Base-by-base conservation (phyloP, 2,888 invertebrate genomes). In the Coleophora deauratella region DNA sequence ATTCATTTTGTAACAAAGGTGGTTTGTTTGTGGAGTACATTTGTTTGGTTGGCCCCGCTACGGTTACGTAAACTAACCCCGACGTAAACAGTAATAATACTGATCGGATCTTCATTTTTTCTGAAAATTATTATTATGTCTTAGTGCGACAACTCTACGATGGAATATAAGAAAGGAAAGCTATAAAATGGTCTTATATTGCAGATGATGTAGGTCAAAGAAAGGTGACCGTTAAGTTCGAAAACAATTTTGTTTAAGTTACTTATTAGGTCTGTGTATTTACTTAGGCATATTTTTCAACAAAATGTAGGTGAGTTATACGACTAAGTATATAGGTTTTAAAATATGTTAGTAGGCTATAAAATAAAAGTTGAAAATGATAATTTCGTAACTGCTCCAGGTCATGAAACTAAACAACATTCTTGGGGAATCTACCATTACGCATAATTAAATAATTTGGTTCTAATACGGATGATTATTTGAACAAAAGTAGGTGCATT, bases 31-130 rank as follows among this genome's bases (percentile, higher is more conserved):
- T 52, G 27, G 50, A 43, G 45, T 43, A 42, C 44, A 58, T 57
- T 62, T 64, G 59, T 62, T 62, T 57, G 55, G 57, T 55, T 45
- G 70, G 59, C 46, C 54, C 63, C 35, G 72, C 68, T 41, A 62
- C 21, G 21, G 21, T 46, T 37, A 56, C 68, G 45, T 57, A 54
- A 39, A 59, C 58, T 38, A 74, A 45, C 43, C 67, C 72, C 53
- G 73, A 43, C 45, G 59, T 49, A 38, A 76, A 51, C 44, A 72
- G 42, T 44, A 74, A 47, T 44, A 66, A 47, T 44, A 66, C 39
- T 44, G 62, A 43, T 28, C 40, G 40, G 9, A 31, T 53, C 52
- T 72, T 76, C 82, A 82, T 81, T 72, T 71, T 65, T 68, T 67
- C 79, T 80, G 72, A 38, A 47, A 62, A 50, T 43, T 21, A 35